These are phyloP conservation scores for Caenorhabditis plicata DNA, from an alignment of 2,888 invertebrate species.

Conservation along the genomic window DNA sequence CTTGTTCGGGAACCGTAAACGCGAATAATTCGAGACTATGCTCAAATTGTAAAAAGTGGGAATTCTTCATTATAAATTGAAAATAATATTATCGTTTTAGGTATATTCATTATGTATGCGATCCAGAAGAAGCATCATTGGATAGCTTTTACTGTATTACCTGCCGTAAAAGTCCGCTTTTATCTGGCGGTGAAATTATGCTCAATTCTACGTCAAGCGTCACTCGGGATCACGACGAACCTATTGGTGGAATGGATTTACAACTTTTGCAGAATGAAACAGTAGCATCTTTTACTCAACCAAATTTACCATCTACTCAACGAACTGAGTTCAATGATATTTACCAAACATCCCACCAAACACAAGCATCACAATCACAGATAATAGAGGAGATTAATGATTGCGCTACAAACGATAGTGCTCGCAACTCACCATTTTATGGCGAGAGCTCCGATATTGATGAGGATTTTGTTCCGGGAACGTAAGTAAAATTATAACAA, in stretches of 20 bases:
- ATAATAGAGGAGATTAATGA: constrained; percentile 25
- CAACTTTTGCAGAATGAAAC: too few relatives aligned
- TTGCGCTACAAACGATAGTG: constrained; percentile 33
- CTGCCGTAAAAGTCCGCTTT: constrained; percentile 43
- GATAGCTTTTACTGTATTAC: constrained; percentile 84
- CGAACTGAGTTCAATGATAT: constrained; percentile 1
- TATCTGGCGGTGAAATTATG: constrained; percentile 37
- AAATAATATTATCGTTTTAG: constrained; percentile 11
- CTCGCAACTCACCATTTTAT: constrained; percentile 44
- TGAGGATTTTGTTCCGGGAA: constrained; percentile 43
- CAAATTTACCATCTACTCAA: background rate
- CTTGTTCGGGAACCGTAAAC: constrained; percentile 1
- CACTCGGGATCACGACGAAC: constrained; percentile 1
- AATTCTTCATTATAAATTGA: background rate
- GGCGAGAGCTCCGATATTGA: constrained; percentile 42
- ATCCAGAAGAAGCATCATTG: constrained; percentile 16
- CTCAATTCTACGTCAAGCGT: constrained; percentile 6
- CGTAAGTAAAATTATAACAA: constrained; percentile 9
- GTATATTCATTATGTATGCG: constrained; percentile 24
- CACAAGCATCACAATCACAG: constrained; percentile 3
- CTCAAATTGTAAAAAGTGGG: constrained; percentile 20
- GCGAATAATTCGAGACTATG: constrained; percentile 13
- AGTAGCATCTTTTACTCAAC: background rate
- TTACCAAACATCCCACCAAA: too few relatives aligned
- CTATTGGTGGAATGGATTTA: too few relatives aligned